Percentiles rank a stretch among this genome's conserved stretches.
These are phyloP conservation scores for Amblyjoppa proteus DNA, from an alignment of 2,888 invertebrate species.

Conservation along the genomic window DNA sequence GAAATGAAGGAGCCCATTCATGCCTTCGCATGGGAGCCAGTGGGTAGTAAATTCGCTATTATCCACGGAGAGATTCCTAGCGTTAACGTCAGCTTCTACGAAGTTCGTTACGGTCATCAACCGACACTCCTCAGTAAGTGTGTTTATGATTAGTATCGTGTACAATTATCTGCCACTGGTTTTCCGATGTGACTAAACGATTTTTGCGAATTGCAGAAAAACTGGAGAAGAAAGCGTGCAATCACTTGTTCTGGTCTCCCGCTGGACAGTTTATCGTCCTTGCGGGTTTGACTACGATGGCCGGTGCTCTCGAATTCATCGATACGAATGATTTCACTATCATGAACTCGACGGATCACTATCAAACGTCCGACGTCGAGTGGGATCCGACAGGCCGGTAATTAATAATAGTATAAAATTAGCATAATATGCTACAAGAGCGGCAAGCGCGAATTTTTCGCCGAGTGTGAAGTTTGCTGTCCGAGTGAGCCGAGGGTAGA, in stretches of 20 bases:
- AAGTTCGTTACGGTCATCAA: slow-evolving; percentile 95
- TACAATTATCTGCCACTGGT: slow-evolving; percentile 1
- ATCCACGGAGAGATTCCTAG: slow-evolving; percentile 97
- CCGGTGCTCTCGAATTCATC: slow-evolving; percentile 97
- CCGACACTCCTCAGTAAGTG: slow-evolving; percentile 94
- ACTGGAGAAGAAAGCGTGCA: slow-evolving; percentile 94
- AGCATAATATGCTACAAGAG: too few species aligned
- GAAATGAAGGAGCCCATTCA: slow-evolving; percentile 97
- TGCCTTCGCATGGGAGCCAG: slow-evolving; percentile 99
- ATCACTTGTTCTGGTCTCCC: slow-evolving; percentile 98
- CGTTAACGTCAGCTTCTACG: slow-evolving; percentile 96
- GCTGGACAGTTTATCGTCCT: slow-evolving; percentile 97
- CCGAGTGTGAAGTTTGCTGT: too few species aligned
- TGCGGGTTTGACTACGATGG: slow-evolving; percentile 93
- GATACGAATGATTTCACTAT: slow-evolving; percentile 98
- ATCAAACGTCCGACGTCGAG: slow-evolving; percentile 97
- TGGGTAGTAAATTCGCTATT: slow-evolving; percentile 97
- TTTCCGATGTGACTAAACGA: not conserved
- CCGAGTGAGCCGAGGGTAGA: too few species aligned
- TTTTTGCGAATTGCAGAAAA: slow-evolving; percentile 82
- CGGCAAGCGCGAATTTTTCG: too few species aligned
- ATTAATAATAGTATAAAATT: slow-evolving; percentile 22
- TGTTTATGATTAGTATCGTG: not conserved
- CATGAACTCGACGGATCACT: slow-evolving; percentile 98
- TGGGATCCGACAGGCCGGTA: slow-evolving; percentile 99